Evolutionary conservation across 2,888 invertebrate genomes (phyloP).

Genomic region (Ferrisia virgata): DNA sequence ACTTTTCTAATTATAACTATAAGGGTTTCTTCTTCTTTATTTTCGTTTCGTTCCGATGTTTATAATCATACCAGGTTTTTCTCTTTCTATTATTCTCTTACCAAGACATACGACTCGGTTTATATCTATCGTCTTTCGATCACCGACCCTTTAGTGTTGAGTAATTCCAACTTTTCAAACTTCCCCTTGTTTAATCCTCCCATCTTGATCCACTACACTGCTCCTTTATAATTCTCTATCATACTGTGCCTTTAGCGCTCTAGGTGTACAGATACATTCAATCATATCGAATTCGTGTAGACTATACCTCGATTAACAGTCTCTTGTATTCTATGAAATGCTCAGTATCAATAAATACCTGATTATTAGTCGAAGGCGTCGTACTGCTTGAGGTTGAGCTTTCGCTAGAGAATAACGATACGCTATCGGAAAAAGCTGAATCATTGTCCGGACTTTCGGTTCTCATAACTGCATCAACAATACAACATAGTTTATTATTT

Average conservation of each 20-base stretch:
- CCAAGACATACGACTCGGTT: too few relatives aligned
- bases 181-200: slow-evolving; percentile 3
- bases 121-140: not conserved
- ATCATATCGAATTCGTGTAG: not conserved
- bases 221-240: too few relatives aligned
- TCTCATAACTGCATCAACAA: slow-evolving; percentile 55
- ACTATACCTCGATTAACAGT: not conserved
- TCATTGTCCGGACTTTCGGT: slow-evolving; percentile 96
- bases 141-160: not conserved
- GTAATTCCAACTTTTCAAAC: not conserved
- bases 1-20: slow-evolving; percentile 25
- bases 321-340: not conserved
- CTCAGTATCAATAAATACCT: slow-evolving; percentile 47
- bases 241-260: too few relatives aligned
- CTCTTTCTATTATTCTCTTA: not conserved
- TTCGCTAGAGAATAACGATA: slow-evolving; percentile 87
- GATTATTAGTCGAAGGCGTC: slow-evolving; percentile 52
- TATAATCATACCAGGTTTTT: slow-evolving; percentile 1
- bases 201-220: not conserved
- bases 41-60: not conserved
- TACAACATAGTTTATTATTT: not conserved
- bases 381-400: slow-evolving; percentile 90
- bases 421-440: slow-evolving; percentile 96
- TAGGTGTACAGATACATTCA: not conserved
- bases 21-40: not conserved